These are phyloP conservation scores for Eudyptes chrysolophus DNA, from an alignment of 2,113 vertebrate genomes.

Conservation along the genomic window DNA sequence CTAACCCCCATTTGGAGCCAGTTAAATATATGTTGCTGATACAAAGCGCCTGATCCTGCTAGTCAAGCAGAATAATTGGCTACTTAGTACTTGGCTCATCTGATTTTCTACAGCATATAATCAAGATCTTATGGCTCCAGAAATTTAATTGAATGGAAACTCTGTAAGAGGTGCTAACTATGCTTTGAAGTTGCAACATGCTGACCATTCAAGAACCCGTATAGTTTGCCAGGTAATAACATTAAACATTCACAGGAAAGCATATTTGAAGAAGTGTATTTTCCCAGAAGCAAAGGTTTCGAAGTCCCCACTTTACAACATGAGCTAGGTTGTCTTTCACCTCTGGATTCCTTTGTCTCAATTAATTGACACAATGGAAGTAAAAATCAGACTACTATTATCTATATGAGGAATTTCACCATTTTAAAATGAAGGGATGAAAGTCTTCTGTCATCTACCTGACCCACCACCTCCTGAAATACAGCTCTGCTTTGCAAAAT, in stretches of 20 bases:
- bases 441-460: neutral
- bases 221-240: neutral
- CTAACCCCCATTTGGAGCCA: neutral
- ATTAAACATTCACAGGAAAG: neutral
- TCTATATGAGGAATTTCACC: neutral
- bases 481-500: neutral
- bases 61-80: slow-evolving; percentile 2
- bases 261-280: neutral
- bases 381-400: neutral
- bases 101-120: neutral
- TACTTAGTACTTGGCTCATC: neutral
- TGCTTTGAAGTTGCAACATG: neutral
- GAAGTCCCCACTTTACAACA: neutral
- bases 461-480: neutral
- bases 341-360: neutral
- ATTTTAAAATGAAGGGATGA: neutral
- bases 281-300: neutral
- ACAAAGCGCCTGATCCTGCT: neutral
- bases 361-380: neutral
- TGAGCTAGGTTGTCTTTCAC: neutral
- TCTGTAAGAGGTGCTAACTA: neutral
- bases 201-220: neutral
- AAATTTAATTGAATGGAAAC: neutral
- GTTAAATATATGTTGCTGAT: neutral
- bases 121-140: neutral